A percentile compares a stretch with the other conserved stretches of the same genome.
phyloP scores from a whole-genome alignment of 1,140 invertebrate species.

The Drosophila melanogaster region DNA sequence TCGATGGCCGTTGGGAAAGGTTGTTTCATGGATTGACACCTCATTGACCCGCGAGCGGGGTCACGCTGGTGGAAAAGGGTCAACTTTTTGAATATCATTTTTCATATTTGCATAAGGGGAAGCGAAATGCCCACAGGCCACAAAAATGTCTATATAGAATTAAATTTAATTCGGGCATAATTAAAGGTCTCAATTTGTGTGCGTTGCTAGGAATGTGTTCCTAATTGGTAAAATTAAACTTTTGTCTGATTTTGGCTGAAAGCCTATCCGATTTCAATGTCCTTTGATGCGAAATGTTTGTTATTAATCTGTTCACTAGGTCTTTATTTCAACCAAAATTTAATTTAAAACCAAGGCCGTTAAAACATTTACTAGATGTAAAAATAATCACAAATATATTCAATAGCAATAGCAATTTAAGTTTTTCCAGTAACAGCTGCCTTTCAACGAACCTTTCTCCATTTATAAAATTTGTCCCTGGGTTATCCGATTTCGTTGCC shows the following conservation, averaged over 20 bases:
- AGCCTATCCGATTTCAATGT: conserved; percentile 28
- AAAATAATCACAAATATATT: no score
- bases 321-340: not conserved
- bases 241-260: conserved; percentile 16
- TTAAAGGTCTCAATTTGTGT: conserved; percentile 19
- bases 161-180: conserved; percentile 20
- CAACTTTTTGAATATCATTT: conserved; percentile 56
- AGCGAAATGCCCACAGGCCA: conserved; percentile 19
- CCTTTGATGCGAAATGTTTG: not conserved
- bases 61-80: conserved; percentile 22
- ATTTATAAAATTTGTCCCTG: conserved; percentile 32
- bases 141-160: conserved; percentile 4
- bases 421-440: not conserved
- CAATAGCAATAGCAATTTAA: no score
- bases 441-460: not conserved
- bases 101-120: conserved; percentile 46
- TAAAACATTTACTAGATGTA: no score
- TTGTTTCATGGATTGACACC: conserved; percentile 49
- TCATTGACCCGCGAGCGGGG: conserved; percentile 7
- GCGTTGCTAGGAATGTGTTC: conserved; percentile 19
- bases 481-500: conserved; percentile 38
- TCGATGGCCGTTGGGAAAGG: conserved; percentile 42
- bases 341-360: no score
- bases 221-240: conserved; percentile 69
- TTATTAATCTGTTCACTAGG: not conserved